A percentile compares a stretch with the other conserved stretches of the same genome.
Conservation (phyloP, 2,888 invertebrate species). For the Psylliodes chrysocephalus region DNA sequence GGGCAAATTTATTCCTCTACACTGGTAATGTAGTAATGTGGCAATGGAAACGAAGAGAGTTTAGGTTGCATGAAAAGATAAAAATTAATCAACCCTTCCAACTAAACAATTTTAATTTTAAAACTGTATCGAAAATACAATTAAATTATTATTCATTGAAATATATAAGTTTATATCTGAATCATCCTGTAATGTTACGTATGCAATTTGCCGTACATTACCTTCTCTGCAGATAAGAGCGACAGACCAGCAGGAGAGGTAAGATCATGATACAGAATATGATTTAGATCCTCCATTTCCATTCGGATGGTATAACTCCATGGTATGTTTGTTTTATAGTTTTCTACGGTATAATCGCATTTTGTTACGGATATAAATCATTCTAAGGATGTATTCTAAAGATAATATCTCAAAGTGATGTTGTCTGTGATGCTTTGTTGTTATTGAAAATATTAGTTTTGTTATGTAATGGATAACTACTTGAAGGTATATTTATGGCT, state of each 20-base stretch:
- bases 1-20: too few relatives aligned
- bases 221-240: constrained; percentile 20
- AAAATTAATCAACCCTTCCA: too few relatives aligned
- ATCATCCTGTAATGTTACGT: constrained; percentile 7
- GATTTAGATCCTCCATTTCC: constrained; percentile 42
- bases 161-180: too few relatives aligned
- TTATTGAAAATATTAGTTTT: constrained; percentile 5
- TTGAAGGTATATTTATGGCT: background rate
- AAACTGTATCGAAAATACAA: too few relatives aligned
- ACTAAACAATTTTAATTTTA: too few relatives aligned
- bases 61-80: too few relatives aligned
- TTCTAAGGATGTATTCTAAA: background rate
- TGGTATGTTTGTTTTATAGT: constrained; percentile 23
- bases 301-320: constrained; percentile 34
- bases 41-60: too few relatives aligned
- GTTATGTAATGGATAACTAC: background rate
- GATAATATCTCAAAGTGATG: constrained; percentile 21
- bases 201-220: constrained; percentile 16
- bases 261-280: constrained; percentile 37
- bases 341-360: constrained; percentile 15
- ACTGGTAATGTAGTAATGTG: too few relatives aligned
- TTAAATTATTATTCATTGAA: too few relatives aligned
- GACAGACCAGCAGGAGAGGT: constrained; percentile 38
- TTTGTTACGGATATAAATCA: constrained; percentile 25
- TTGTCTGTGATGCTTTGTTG: constrained; percentile 14